These are phyloP conservation scores for Upupa epops DNA, from an alignment of 2,113 vertebrate genomes.

Conservation along the genomic window DNA sequence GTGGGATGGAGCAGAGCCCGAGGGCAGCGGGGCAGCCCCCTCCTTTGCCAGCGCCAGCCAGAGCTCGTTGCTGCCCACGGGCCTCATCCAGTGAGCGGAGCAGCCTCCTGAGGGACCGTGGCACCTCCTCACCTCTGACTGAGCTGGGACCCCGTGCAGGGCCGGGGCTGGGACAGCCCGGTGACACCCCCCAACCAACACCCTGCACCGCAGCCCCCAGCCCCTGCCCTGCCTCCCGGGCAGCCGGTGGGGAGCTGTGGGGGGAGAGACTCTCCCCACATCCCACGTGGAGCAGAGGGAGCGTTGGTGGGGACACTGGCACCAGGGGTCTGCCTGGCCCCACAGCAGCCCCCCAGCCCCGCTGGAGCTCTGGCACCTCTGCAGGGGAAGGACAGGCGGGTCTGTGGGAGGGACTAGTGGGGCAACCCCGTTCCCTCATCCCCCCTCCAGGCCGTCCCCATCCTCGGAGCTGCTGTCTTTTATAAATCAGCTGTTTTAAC, in stretches of 20 bases:
- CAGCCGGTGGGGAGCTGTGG: background rate
- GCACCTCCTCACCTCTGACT: background rate
- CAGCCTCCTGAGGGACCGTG: background rate
- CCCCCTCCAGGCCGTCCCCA: background rate
- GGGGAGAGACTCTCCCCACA: background rate
- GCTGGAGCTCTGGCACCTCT: background rate
- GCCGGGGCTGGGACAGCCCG: background rate
- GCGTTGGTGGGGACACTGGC: background rate
- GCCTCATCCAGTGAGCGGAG: constrained; percentile 49
- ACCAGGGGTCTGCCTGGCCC: background rate
- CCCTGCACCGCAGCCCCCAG: accelerated
- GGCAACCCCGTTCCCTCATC: background rate
- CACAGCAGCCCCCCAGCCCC: background rate
- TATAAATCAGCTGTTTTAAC: background rate
- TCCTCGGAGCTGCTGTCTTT: background rate
- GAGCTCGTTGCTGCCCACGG: background rate
- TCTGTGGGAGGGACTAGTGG: background rate
- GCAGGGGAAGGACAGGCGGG: background rate
- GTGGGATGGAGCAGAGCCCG: background rate
- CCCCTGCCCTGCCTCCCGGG: background rate
- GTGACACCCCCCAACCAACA: background rate
- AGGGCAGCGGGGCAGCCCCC: background rate
- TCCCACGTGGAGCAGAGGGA: background rate
- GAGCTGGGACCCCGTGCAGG: accelerated
- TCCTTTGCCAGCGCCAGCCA: background rate